Conservation (phyloP, 2,113 vertebrate genomes). For the Bagarius yarrelli region DNA sequence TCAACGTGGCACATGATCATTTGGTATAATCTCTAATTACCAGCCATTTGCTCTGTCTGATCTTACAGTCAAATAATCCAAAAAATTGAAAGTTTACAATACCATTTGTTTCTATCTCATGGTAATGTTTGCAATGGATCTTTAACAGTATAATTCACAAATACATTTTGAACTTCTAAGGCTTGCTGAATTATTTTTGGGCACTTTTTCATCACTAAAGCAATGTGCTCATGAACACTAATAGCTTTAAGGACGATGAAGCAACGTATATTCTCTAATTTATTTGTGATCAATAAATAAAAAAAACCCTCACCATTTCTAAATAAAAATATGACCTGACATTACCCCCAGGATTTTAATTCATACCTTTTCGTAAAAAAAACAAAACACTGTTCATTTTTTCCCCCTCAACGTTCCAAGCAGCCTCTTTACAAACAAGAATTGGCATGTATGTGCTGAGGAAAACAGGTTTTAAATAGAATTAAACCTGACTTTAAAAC, state of each 20-base stretch:
- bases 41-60: slow-evolving; percentile 76
- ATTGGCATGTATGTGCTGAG: slow-evolving; percentile 35
- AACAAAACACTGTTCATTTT: slow-evolving; percentile 1
- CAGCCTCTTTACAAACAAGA: slow-evolving; percentile 44
- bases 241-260: slow-evolving; percentile 37
- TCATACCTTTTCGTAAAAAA: not conserved
- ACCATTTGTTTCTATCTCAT: slow-evolving; percentile 58
- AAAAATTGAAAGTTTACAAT: slow-evolving; percentile 71
- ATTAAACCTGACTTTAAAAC: slow-evolving; percentile 37
- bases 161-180: slow-evolving; percentile 56
- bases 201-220: slow-evolving; percentile 47
- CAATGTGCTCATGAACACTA: slow-evolving; percentile 45
- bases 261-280: slow-evolving; percentile 25
- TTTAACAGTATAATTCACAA: slow-evolving; percentile 57
- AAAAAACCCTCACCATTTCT: not conserved
- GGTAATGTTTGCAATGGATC: slow-evolving; percentile 63
- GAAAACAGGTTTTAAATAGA: slow-evolving; percentile 12
- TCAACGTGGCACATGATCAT: slow-evolving; percentile 67
- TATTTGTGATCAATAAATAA: slow-evolving; percentile 7
- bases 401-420: slow-evolving; percentile 2
- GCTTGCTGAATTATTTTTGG: slow-evolving; percentile 35
- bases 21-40: slow-evolving; percentile 75
- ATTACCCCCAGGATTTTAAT: not conserved
- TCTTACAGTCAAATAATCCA: slow-evolving; percentile 74
- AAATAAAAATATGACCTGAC: not conserved